A percentile compares a stretch with the other conserved stretches of the same genome.
These are phyloP conservation scores for Agrilus planipennis DNA, from an alignment of 1,140 invertebrate genomes.

Conservation along the genomic window DNA sequence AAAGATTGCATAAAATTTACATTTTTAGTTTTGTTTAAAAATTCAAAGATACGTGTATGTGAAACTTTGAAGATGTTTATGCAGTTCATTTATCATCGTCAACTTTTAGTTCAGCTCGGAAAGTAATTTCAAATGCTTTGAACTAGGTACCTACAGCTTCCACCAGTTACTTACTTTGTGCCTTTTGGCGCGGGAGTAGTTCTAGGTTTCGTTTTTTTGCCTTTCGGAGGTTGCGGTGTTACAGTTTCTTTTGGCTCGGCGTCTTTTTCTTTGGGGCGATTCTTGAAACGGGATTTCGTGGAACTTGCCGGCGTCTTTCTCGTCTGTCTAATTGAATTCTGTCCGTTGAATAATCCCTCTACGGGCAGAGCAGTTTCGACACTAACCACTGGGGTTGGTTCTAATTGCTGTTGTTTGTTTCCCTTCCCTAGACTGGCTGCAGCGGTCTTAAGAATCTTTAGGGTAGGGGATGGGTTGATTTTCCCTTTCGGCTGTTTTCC, in stretches of 20 bases:
- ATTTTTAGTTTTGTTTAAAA: too few species aligned
- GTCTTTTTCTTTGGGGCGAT: constrained; percentile 29
- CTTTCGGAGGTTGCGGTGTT: background rate
- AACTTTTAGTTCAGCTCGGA: too few species aligned
- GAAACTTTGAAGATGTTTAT: too few species aligned
- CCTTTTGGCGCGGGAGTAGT: background rate
- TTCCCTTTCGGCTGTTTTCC: constrained; percentile 36
- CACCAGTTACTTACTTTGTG: too few species aligned
- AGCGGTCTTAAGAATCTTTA: constrained; percentile 60
- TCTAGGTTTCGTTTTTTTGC: background rate
- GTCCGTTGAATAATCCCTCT: constrained; percentile 38
- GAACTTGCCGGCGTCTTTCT: constrained; percentile 37
- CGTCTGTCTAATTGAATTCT: constrained; percentile 39
- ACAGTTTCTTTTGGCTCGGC: constrained; percentile 12
- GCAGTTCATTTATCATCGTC: too few species aligned
- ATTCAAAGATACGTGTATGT: too few species aligned
- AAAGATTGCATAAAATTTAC: too few species aligned
- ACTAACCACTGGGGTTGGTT: constrained; percentile 46
- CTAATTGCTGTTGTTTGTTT: constrained; percentile 41
- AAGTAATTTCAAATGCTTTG: too few species aligned
- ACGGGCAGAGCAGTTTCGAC: constrained; percentile 39
- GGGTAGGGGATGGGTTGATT: constrained; percentile 49
- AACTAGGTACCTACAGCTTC: too few species aligned
- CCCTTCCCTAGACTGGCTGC: constrained; percentile 46
- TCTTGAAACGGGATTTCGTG: constrained; percentile 21